Conservation (phyloP, 2,888 invertebrate species). For the Melanargia galathea region DNA sequence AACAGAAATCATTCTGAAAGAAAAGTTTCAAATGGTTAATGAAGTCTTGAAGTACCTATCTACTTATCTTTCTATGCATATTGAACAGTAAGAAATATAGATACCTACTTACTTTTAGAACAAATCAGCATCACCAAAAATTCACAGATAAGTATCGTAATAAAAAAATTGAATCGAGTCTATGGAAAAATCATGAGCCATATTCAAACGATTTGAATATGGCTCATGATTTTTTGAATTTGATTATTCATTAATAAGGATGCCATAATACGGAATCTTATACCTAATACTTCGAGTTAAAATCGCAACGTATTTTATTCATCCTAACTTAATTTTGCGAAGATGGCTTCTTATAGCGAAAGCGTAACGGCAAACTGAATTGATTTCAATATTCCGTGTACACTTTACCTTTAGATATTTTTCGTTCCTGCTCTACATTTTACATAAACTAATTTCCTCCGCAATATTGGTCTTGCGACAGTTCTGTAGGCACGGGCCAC, state of each 20-base stretch:
- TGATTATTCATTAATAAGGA: no score
- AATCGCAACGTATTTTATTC: conserved; percentile 24
- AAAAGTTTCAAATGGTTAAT: not conserved
- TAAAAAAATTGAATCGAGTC: no score
- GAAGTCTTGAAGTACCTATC: not conserved
- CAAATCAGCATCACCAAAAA: no score
- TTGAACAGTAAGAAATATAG: no score
- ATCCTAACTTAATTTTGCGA: conserved; percentile 37
- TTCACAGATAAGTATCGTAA: no score
- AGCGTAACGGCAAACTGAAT: conserved; percentile 63
- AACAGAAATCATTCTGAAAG: not conserved
- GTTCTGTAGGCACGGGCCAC: conserved; percentile 76
- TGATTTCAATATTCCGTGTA: conserved; percentile 59
- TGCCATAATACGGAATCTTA: not conserved
- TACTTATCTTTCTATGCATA: no score
- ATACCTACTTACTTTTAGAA: no score
- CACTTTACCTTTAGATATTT: conserved; percentile 71
- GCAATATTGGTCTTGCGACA: conserved; percentile 81
- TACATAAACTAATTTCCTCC: conserved; percentile 82
- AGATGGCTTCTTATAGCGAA: conserved; percentile 41
- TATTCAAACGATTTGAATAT: no score
- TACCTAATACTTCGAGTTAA: not conserved
- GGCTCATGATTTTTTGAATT: no score
- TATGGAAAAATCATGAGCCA: no score
- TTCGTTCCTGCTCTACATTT: conserved; percentile 80